Evolutionary conservation across 2,797 vertebrate species (phyloP).

Genomic region (Danio aesculapii): DNA sequence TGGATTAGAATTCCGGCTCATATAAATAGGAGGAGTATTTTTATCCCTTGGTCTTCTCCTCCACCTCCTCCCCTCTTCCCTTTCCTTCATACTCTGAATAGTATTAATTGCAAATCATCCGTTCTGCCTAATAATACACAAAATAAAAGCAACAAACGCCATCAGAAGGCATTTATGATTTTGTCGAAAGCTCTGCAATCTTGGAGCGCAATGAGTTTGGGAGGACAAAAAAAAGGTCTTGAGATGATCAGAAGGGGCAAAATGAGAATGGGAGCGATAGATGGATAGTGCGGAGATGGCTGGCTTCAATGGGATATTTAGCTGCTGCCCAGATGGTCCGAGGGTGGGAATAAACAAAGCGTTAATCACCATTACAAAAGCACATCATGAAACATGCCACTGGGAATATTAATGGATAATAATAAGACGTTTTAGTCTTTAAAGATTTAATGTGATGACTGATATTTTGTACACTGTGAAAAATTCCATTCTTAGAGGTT

Average conservation of each 20-base stretch:
- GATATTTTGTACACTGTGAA: too few relatives aligned
- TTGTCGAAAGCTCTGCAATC: neutral
- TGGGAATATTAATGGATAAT: constrained; percentile 52
- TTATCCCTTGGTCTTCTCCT: constrained; percentile 52
- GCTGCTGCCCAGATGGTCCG: constrained; percentile 61
- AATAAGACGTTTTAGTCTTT: constrained; percentile 33
- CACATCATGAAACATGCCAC: constrained; percentile 28
- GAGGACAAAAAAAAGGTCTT: neutral
- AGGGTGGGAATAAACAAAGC: constrained; percentile 52
- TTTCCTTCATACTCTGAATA: constrained; percentile 53
- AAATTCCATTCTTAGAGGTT: too few relatives aligned
- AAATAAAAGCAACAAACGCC: constrained; percentile 57
- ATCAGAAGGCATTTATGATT: constrained; percentile 25
- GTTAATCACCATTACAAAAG: constrained; percentile 56
- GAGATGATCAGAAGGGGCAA: constrained; percentile 27
- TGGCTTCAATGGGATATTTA: constrained; percentile 38
- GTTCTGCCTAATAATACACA: constrained; percentile 71
- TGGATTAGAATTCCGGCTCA: constrained; percentile 65
- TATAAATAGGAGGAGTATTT: constrained; percentile 70
- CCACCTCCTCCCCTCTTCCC: neutral
- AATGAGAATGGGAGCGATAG: constrained; percentile 24
- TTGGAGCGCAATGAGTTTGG: neutral
- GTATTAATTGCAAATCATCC: constrained; percentile 72
- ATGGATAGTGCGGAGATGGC: neutral
- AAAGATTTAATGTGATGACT: neutral